These are phyloP conservation scores for Pipistrellus pipistrellus DNA, from an alignment of 2,797 vertebrate species.

Conservation along the genomic window DNA sequence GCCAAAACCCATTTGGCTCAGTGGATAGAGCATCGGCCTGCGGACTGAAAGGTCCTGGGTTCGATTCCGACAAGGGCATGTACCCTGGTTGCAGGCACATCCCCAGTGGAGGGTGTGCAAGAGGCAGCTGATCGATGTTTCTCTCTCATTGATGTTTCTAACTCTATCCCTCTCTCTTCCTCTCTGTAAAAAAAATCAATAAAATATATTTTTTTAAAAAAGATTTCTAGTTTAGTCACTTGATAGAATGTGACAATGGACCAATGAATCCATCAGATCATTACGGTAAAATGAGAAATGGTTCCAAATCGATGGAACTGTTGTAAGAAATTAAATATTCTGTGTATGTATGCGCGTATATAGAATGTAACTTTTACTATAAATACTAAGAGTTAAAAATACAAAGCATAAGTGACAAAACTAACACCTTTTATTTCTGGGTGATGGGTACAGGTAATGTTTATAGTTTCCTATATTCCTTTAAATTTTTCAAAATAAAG, in stretches of 20 bases:
- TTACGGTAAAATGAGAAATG: constrained; percentile 37
- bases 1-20: not conserved
- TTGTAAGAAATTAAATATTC: constrained; percentile 52
- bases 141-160: no score
- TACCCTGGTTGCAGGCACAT: no score
- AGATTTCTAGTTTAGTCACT: constrained; percentile 10
- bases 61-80: no score
- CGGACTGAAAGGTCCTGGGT: no score
- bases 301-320: not conserved
- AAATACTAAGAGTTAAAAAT: constrained; percentile 59
- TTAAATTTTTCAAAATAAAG: constrained; percentile 54
- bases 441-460: not conserved
- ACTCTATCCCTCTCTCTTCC: no score
- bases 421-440: constrained; percentile 37
- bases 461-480: constrained; percentile 30
- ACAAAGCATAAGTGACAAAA: constrained; percentile 58
- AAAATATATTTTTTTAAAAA: not conserved
- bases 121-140: no score
- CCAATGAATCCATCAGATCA: not conserved
- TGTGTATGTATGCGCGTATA: not conserved
- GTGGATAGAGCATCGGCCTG: no score
- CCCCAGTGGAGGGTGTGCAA: no score
- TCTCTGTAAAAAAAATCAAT: no score
- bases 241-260: not conserved
- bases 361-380: not conserved